Conservation (phyloP, 64 coral and sea anemone genomes). For the Montipora efflorescens region DNA sequence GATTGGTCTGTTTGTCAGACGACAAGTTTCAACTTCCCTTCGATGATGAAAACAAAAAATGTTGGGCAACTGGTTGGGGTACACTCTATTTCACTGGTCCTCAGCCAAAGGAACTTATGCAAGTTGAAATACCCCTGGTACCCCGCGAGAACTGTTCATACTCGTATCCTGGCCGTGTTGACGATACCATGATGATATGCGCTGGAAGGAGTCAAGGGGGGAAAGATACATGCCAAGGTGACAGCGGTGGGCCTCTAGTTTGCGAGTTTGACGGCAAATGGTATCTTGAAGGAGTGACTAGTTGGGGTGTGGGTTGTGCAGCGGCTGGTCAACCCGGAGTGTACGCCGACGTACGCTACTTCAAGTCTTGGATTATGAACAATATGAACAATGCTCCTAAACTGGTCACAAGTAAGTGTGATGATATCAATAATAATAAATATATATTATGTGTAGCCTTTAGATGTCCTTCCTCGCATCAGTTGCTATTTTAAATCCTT, state of each 20-base stretch:
- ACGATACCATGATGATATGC: not conserved
- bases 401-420: too few relatives aligned
- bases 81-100: not conserved
- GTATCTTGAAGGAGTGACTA: constrained; percentile 53
- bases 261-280: constrained; percentile 28
- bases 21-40: not conserved
- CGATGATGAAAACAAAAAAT: not conserved
- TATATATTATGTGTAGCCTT: too few relatives aligned
- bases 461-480: too few relatives aligned
- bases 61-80: constrained; percentile 65
- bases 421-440: too few relatives aligned
- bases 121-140: constrained; percentile 57
- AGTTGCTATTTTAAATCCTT: too few relatives aligned
- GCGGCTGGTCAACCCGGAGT: constrained; percentile 18
- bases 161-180: constrained; percentile 10
- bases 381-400: not conserved
- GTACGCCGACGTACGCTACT: constrained; percentile 9
- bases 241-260: constrained; percentile 52
- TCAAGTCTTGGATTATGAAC: constrained; percentile 8
- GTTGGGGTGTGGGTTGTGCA: constrained; percentile 10
- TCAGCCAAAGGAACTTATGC: constrained; percentile 38
- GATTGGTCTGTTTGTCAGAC: not conserved
- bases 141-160: not conserved
- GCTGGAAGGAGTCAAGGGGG: not conserved
- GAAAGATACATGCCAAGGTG: constrained; percentile 15